A percentile compares a stretch with the other conserved stretches of the same genome.
Conservation (phyloP, 2,797 vertebrate genomes). For the Sarcoramphus papa region DNA sequence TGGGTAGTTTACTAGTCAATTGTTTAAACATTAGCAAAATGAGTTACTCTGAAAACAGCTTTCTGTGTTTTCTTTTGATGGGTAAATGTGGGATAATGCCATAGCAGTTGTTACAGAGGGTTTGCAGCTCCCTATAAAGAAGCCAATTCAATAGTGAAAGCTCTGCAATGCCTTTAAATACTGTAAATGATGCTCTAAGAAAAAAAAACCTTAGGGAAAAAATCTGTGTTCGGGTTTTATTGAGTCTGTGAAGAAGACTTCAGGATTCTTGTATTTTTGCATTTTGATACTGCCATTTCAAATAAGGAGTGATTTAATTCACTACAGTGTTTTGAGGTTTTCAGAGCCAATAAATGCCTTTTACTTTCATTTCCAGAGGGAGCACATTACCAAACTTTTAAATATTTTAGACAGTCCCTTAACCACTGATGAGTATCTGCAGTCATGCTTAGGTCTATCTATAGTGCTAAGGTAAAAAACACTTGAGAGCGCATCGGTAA, state of each 20-base stretch:
- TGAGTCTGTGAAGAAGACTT: neutral
- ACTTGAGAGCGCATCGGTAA: neutral
- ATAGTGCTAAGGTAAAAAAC: neutral
- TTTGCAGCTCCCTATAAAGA: neutral
- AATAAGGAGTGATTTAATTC: neutral
- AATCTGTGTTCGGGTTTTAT: neutral
- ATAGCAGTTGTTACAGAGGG: neutral
- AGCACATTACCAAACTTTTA: neutral
- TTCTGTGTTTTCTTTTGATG: neutral
- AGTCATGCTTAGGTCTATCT: neutral
- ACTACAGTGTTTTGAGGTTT: neutral
- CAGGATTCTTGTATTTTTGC: neutral
- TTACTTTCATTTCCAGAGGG: neutral
- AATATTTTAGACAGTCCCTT: neutral
- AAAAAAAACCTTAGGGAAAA: neutral
- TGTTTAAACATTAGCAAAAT: conserved; percentile 36
- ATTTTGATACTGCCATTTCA: neutral
- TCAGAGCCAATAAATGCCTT: neutral
- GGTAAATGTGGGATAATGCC: neutral
- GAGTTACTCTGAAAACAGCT: neutral
- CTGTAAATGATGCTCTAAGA: neutral
- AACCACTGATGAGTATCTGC: neutral
- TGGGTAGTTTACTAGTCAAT: conserved; percentile 2
- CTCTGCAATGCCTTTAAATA: neutral
- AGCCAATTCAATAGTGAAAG: neutral